A percentile compares a stretch with the other conserved stretches of the same genome.
Evolutionary conservation across 2,888 invertebrate genomes (phyloP).

Genomic region (Girardia tigrina): DNA sequence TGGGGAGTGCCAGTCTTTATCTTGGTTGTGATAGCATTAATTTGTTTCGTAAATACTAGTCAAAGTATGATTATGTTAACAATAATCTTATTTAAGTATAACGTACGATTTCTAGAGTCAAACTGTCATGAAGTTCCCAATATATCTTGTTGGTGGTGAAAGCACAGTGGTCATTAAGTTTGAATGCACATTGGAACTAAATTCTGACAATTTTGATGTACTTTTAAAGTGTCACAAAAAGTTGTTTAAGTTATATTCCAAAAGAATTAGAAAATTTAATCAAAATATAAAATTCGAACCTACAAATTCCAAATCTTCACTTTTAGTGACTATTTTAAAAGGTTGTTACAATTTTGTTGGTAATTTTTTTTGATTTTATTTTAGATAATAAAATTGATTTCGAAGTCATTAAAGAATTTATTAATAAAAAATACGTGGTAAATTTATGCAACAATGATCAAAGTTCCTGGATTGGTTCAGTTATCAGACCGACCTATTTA

Average conservation of each 20-base stretch:
- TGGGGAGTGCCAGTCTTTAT: too few relatives aligned
- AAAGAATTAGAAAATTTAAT: not conserved
- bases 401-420: not conserved
- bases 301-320: not conserved
- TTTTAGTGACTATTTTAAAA: constrained; percentile 27
- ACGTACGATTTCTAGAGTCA: not conserved
- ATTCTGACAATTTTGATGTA: not conserved
- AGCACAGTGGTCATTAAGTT: not conserved
- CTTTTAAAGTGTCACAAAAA: constrained; percentile 27
- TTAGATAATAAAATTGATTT: not conserved
- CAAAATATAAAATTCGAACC: constrained; percentile 20
- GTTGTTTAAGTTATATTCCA: not conserved
- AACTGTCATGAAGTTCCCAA: constrained; percentile 24
- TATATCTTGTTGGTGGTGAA: constrained; percentile 21
- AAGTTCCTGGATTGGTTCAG: constrained; percentile 25
- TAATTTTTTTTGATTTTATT: constrained; percentile 6
- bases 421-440: not conserved
- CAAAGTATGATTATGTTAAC: too few relatives aligned
- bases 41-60: too few relatives aligned
- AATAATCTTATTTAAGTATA: not conserved
- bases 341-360: not conserved
- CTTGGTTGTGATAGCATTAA: too few relatives aligned
- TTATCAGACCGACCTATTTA: constrained; percentile 19
- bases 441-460: constrained; percentile 1
- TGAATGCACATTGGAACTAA: not conserved